Evolutionary conservation across 23 tunicate species (phyloP), one percentile per base, ranked within the genome.

Genomic region (Styela plicata): DNA sequence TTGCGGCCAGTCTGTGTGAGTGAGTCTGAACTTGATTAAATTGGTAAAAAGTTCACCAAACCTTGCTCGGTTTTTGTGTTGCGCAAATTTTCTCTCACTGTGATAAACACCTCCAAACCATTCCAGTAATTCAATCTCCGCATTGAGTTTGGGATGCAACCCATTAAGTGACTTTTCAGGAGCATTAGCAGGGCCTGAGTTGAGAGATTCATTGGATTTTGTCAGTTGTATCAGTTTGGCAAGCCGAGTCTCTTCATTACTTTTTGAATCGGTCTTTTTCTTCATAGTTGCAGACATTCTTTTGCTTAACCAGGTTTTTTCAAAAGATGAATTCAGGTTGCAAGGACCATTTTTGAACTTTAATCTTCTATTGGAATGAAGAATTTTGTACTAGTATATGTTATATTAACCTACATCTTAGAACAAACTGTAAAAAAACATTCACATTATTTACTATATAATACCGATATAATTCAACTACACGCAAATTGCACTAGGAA

Each of bases 31-130:
- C 44, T 76, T 76, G 31, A 76, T 24, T 20, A 76, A 1, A 57
- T 76, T 76, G 27, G 64, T 24, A 27, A 76, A 76, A 26, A 76
- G 31, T 36, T 76, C 81, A 52, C 17, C 0, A 53, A 76, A 44
- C 16, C 27, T 33, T 7, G 28, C 66, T 53, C 74, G 10, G 2
- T 84, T 33, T 69, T 84, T 83, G 79, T 87, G 77, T 24, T 65
- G 73, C 44, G 73, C 74, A 61, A 92, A 92, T 21, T 79, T 83
- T 53, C 97, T 64, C 52, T 92, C 97, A 24, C 80, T 74, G 69
- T 92, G 87, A 63, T 70, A 92, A 64, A 62, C 52, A 37, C 82
- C 73, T 28, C 83, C 83, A 74, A 92, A 92, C 97, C 97, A 92
- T 53, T 92, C 97, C 74, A 92, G 82, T 36, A 92, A 68, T 31